phyloP scores from a whole-genome alignment of 1,140 invertebrate genomes.

The Diorhabda carinulata region DNA sequence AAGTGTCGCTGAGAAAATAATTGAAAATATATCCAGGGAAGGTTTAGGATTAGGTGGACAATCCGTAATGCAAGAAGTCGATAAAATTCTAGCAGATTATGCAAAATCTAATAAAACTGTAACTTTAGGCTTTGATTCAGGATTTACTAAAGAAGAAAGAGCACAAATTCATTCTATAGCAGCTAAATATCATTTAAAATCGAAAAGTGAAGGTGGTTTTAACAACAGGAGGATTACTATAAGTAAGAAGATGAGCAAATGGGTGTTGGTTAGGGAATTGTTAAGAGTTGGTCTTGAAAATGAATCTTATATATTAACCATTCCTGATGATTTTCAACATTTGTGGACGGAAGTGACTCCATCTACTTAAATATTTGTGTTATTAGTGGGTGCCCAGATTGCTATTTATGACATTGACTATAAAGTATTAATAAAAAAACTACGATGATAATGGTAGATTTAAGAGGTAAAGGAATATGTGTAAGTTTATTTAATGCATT shows the following conservation, averaged over 20 bases:
- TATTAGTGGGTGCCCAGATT: too few relatives aligned
- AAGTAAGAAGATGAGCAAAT: slow-evolving; percentile 29
- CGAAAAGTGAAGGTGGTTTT: slow-evolving; percentile 32
- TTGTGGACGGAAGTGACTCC: slow-evolving; percentile 17
- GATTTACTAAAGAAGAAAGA: slow-evolving; percentile 30
- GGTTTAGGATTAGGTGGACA: slow-evolving; percentile 19
- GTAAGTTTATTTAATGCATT: too few relatives aligned
- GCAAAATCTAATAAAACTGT: slow-evolving; percentile 28
- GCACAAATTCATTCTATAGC: slow-evolving; percentile 32
- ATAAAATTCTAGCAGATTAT: slow-evolving; percentile 29
- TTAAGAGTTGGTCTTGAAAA: slow-evolving; percentile 24
- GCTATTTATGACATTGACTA: too few relatives aligned
- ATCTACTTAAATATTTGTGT: too few relatives aligned
- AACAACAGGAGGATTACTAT: slow-evolving; percentile 29
- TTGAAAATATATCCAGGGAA: slow-evolving; percentile 29
- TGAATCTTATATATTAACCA: slow-evolving; percentile 25
- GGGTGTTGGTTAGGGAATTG: slow-evolving; percentile 27
- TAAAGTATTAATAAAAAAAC: too few relatives aligned
- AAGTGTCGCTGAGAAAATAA: slow-evolving; percentile 29
- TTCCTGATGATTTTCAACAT: slow-evolving; percentile 27
- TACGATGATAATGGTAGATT: too few relatives aligned
- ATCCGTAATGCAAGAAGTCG: slow-evolving; percentile 29
- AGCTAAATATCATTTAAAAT: slow-evolving; percentile 27
- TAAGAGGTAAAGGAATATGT: too few relatives aligned
- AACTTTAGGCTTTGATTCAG: slow-evolving; percentile 29